Base-by-base conservation (phyloP, 2,797 vertebrate species). In the Lepidocolaptes lacrymiger region DNA sequence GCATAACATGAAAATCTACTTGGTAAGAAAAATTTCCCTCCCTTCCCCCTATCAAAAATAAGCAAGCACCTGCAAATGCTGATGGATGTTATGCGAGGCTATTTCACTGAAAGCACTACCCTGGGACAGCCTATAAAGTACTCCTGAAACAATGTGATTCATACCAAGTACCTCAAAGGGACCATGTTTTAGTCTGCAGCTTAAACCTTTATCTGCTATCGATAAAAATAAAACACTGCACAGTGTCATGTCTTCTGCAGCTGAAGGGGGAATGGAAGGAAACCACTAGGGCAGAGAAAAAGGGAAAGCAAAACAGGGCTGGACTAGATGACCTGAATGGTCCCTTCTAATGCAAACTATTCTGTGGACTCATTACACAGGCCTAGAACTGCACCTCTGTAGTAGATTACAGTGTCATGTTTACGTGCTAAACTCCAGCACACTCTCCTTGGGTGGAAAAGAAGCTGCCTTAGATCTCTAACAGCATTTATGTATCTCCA, bases 21-120 rank as follows among this genome's bases (percentile, higher is more conserved):
- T 22, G 23, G 24, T 24, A 48, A 54, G 37, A 24, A 56, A 37
- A 37, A 83, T 58, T 74, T 46, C 52, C 64, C 26, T 52, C 12
- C 13, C 32, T 83, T 82, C 6, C 9, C 8, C 4, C 32, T 41
- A 16, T 20, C 19, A 74, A 77, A 91, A 93, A 26, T 23, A 63
- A 83, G 10, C 7, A 64, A 77, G 52, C 14, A 85, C 16, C 23
- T 79, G 34, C 46, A 63, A 95, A 88, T 37, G 14, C 41, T 55
- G 77, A 75, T 22, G 44, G 34, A 20, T 36, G 21, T 68, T 78
- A n/a, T 0, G 3, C 0, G 1, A 80, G 52, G 69, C 30, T 18
- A 46, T 71, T 91, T 78, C 30, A 75, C 46, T 56, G 61, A 67
- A 90, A 80, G 62, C 58, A 32, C 32, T 46, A 46, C 39, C 26